These are phyloP conservation scores for Eufriesea mexicana DNA, from an alignment of 1,140 invertebrate species.

Conservation along the genomic window DNA sequence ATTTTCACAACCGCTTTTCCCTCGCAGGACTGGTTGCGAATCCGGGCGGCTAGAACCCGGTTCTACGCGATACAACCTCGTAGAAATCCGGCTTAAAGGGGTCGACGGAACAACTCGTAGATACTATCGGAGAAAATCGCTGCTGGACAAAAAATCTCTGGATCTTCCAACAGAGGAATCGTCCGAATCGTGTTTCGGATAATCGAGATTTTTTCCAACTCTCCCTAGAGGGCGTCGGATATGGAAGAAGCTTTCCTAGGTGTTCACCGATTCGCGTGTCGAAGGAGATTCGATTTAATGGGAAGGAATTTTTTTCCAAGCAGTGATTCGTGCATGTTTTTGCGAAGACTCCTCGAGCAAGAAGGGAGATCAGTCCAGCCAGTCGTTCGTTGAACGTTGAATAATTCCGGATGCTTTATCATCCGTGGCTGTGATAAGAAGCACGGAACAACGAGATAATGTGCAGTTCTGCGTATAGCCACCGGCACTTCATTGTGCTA, in stretches of 20 bases:
- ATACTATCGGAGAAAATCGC: constrained; percentile 41
- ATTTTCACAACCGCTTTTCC: constrained; percentile 79
- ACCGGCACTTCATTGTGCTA: constrained; percentile 35
- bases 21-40: constrained; percentile 69
- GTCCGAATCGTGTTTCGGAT: not conserved
- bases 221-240: no score
- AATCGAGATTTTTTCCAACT: not conserved
- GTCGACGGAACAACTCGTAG: constrained; percentile 49
- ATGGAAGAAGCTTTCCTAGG: no score
- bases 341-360: not conserved
- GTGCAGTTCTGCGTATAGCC: constrained; percentile 31
- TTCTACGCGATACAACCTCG: constrained; percentile 56
- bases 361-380: not conserved
- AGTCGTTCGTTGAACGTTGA: constrained; percentile 46
- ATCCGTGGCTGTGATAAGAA: constrained; percentile 53
- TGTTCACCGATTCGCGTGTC: no score
- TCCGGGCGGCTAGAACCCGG: constrained; percentile 62
- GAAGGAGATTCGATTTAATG: no score
- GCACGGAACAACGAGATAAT: constrained; percentile 55
- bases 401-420: constrained; percentile 68
- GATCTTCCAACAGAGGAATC: not conserved
- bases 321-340: not conserved
- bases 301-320: not conserved
- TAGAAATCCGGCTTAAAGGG: constrained; percentile 72
- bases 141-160: not conserved